Base-by-base conservation (phyloP, 2,113 vertebrate genomes). In the Salvator merianae region DNA sequence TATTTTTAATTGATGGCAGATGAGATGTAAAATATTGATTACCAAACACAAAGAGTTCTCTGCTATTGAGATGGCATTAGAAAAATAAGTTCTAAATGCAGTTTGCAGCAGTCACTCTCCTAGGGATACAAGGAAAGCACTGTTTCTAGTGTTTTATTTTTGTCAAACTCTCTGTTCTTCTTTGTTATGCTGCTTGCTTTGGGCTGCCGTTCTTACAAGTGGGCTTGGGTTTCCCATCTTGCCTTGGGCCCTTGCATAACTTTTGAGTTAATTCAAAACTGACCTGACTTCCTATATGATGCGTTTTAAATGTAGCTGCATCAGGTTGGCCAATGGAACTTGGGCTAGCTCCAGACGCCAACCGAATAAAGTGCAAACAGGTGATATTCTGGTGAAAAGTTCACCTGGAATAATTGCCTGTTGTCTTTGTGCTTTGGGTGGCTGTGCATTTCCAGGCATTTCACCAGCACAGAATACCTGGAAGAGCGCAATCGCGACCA, bases 1-100 rank as follows among this genome's bases (percentile, higher is more conserved):
- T 84, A 74, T 68, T 92, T 89, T 90, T 88, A 94, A 82, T 84
- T 86, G 77, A 55, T 22, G 36, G 84, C 81, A 74, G 77, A 75
- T 76, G 43, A 90, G 77, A 40, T 76, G 26, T 77, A 85, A 87
- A 91, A 88, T 47, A 24, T 68, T 80, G 34, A 47, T 0, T 0
- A 40, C 71, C 87, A 74, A 71, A 89, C 16, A 65, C n/a, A 79
- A 86, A 87, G 6, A 24, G 62, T 36, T 55, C 84, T 87, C 81
- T 77, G 62, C 84, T 47, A 55, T 59, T 6, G n/a, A 0, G 1
- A 38, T 81, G 75, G 74, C 77, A 88, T 76, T 26, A 59, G 5
- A 70, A 43, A 81, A 5, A 1, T 65, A 76, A 87, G 63, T 82
- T 85, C 22, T 12, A 82, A 32, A 68, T 8, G 40, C 22, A 7